Evolutionary conservation across 1,140 invertebrate genomes (phyloP).

Genomic region (Panulirus ornatus): DNA sequence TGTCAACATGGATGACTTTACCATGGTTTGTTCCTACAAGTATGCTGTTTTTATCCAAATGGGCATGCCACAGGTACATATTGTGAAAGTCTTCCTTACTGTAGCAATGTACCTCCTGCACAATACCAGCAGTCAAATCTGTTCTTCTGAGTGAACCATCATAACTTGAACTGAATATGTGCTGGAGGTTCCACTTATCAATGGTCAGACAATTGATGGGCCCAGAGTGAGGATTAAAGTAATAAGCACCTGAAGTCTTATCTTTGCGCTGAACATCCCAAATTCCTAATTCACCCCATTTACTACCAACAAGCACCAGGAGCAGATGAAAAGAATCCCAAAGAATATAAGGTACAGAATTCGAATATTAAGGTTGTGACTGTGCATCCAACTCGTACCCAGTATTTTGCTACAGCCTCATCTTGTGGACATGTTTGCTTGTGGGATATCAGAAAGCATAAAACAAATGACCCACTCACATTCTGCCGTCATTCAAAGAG

Average conservation of each 20-base stretch:
- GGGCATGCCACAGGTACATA: slow-evolving; percentile 6
- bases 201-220: slow-evolving; percentile 56
- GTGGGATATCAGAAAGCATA: no score
- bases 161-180: slow-evolving; percentile 45
- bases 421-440: no score
- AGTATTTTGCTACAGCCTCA: no score
- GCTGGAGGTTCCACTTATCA: not conserved
- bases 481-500: no score
- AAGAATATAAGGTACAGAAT: no score
- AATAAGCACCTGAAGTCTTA: slow-evolving; percentile 36
- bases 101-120: slow-evolving; percentile 28
- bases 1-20: slow-evolving; percentile 25
- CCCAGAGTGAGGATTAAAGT: slow-evolving; percentile 34
- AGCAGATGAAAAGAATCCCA: no score
- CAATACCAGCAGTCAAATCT: slow-evolving; percentile 27
- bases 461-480: no score
- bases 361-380: no score
- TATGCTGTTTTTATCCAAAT: slow-evolving; percentile 6
- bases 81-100: slow-evolving; percentile 1
- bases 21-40: slow-evolving; percentile 1
- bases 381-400: no score
- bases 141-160: slow-evolving; percentile 51
- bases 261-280: slow-evolving; percentile 56
- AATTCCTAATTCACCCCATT: slow-evolving; percentile 54
- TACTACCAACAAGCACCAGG: slow-evolving; percentile 42